These are phyloP conservation scores for Brenthis hecate DNA, from an alignment of 2,888 invertebrate species.

Conservation along the genomic window DNA sequence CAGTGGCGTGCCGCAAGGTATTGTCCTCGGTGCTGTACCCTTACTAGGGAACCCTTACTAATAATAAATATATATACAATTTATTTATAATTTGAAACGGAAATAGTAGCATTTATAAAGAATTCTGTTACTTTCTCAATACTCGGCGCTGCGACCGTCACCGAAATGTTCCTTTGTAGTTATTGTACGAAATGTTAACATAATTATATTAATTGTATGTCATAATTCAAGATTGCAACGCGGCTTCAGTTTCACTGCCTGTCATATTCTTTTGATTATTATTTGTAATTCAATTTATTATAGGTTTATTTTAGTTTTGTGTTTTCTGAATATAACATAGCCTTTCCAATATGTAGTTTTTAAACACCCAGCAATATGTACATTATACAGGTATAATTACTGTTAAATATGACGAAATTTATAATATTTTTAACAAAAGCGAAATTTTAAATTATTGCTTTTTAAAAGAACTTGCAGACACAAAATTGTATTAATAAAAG, in stretches of 20 bases:
- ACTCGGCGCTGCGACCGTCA: neutral
- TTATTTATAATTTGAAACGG: neutral
- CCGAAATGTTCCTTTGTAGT: neutral
- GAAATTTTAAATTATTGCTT: no score
- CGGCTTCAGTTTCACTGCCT: neutral
- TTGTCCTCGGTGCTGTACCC: constrained; percentile 6
- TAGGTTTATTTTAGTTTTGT: no score
- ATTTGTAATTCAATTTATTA: no score
- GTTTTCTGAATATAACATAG: no score
- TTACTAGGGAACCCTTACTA: neutral
- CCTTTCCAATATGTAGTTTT: no score
- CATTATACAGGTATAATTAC: no score
- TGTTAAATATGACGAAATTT: no score
- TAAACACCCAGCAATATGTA: no score
- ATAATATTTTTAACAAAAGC: no score
- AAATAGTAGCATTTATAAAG: neutral
- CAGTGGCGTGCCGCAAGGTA: neutral
- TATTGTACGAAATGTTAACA: neutral
- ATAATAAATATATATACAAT: constrained; percentile 7
- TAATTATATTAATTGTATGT: neutral
- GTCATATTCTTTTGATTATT: no score
- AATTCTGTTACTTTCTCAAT: neutral
- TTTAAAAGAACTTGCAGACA: no score
- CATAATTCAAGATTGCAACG: neutral
- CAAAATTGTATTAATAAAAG: no score